Conservation (phyloP, 2,113 vertebrate species). For the Struthio camelus region DNA sequence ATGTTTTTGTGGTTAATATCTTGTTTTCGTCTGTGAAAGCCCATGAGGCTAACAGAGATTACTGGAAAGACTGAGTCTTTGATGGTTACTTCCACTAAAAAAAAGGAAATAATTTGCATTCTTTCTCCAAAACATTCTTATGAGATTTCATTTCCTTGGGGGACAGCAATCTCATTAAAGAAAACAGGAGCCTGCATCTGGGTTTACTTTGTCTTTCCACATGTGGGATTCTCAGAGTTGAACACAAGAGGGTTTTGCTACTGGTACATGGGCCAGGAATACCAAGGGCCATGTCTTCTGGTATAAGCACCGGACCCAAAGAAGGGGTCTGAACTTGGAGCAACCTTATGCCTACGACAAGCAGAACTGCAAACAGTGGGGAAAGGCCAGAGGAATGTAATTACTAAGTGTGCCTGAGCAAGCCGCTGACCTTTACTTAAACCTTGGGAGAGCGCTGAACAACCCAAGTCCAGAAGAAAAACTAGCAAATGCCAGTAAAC, state of each 20-base stretch:
- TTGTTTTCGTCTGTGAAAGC: conserved; percentile 2
- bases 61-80: background rate
- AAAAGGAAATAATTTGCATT: background rate
- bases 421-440: conserved; percentile 16
- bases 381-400: background rate
- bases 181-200: background rate
- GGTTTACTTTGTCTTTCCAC: background rate
- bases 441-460: background rate
- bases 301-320: background rate
- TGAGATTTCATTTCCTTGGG: background rate
- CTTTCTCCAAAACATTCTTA: background rate
- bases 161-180: background rate
- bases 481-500: background rate
- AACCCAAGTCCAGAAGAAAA: background rate
- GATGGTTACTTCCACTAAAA: background rate
- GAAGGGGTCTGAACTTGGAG: background rate
- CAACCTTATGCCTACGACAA: background rate
- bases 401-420: background rate
- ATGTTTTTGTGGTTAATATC: background rate
- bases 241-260: background rate
- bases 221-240: background rate
- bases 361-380: background rate
- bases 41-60: background rate
- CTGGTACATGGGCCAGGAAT: background rate
- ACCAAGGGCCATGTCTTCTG: background rate